phyloP scores from a whole-genome alignment of 2,797 vertebrate species.

The Podarcis lilfordi region DNA sequence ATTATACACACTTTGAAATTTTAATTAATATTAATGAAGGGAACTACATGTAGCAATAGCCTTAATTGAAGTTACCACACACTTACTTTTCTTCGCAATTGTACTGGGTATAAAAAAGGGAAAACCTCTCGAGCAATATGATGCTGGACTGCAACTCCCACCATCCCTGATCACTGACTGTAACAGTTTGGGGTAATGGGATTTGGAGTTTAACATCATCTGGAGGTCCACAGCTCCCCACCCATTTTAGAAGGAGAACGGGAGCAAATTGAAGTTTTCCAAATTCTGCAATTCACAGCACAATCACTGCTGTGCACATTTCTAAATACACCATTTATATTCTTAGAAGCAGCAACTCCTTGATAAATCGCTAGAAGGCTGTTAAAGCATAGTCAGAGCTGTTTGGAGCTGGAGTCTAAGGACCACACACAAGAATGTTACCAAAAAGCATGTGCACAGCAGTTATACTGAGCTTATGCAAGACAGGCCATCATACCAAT shows the following conservation, averaged over 20 bases:
- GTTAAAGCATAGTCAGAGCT: slow-evolving; percentile 26
- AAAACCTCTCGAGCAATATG: too few species aligned
- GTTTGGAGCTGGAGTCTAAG: slow-evolving; percentile 67
- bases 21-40: neutral
- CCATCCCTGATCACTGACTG: too few species aligned
- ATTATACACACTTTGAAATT: neutral
- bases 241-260: neutral
- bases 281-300: neutral
- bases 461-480: slow-evolving; percentile 64
- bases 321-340: neutral
- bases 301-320: neutral
- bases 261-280: neutral
- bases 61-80: neutral
- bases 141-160: too few species aligned
- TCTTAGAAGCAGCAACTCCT: neutral
- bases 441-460: slow-evolving; percentile 52
- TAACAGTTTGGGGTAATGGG: too few species aligned
- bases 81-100: neutral
- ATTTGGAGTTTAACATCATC: too few species aligned
- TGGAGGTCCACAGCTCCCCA: too few species aligned
- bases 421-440: slow-evolving; percentile 34
- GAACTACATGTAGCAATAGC: neutral
- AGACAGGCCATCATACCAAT: slow-evolving; percentile 52
- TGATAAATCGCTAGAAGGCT: neutral
- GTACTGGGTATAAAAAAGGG: neutral